Percentiles rank a stretch among this genome's conserved stretches.
Evolutionary conservation across 2,113 vertebrate species (phyloP).

Genomic region (Trogon melanurus): DNA sequence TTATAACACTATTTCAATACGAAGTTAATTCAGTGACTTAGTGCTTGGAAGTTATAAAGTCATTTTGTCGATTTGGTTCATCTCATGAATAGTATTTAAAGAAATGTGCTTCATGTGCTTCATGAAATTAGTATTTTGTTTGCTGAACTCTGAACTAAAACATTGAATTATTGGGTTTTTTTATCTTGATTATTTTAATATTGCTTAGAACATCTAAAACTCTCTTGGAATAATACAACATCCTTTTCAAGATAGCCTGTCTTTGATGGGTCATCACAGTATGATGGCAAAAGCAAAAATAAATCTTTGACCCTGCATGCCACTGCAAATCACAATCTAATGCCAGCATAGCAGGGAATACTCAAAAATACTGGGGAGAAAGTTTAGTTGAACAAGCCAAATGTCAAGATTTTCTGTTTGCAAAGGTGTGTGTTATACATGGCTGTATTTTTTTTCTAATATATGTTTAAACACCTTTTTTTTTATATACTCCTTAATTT

Average conservation of each 20-base stretch:
- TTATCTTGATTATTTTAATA: background rate
- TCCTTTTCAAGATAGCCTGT: background rate
- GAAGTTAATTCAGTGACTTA: background rate
- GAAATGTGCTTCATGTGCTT: background rate
- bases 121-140: background rate
- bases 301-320: background rate
- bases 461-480: background rate
- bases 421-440: background rate
- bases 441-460: background rate
- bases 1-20: background rate
- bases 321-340: background rate
- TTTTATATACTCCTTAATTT: background rate
- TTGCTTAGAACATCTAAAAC: background rate
- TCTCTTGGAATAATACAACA: background rate
- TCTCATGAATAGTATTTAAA: background rate
- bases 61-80: background rate
- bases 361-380: accelerated
- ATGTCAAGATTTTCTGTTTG: accelerated
- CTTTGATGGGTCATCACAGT: background rate
- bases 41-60: background rate
- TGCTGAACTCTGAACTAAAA: background rate
- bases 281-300: background rate
- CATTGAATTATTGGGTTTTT: background rate
- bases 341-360: background rate
- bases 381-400: background rate